Conservation (phyloP, 1,140 invertebrate species). For the Ceratoteleas bidentatus region DNA sequence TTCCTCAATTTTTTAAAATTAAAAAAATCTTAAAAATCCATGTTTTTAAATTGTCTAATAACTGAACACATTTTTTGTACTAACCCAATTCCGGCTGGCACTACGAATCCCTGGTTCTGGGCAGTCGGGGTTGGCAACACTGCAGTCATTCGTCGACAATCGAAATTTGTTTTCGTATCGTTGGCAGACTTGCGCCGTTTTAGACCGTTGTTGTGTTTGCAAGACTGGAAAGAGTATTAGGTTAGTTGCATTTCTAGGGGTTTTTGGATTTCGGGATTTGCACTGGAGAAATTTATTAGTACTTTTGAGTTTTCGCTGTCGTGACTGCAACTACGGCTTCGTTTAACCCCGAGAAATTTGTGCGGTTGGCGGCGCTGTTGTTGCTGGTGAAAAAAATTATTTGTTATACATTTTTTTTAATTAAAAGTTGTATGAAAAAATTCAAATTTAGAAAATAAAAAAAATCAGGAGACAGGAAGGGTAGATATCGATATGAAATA, state of each 20-base stretch:
- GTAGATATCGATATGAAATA: no score
- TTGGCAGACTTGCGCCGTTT: slow-evolving; percentile 36
- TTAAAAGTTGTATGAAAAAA: no score
- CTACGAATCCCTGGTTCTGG: slow-evolving; percentile 16
- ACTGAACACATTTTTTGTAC: no score
- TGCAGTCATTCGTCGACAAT: neutral
- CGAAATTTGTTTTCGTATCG: slow-evolving; percentile 13
- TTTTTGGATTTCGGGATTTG: no score
- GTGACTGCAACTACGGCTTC: slow-evolving; percentile 67
- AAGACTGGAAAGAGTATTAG: slow-evolving; percentile 18
- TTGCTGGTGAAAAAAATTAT: neutral
- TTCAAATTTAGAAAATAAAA: no score
- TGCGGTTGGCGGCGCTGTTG: slow-evolving; percentile 15
- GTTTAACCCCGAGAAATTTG: slow-evolving; percentile 68
- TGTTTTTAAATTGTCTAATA: no score
- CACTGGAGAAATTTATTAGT: neutral
- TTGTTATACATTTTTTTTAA: no score
- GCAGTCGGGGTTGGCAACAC: neutral
- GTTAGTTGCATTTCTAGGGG: neutral
- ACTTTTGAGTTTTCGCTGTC: slow-evolving; percentile 68
- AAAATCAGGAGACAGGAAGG: no score
- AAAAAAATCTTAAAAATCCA: no score
- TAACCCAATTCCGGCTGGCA: slow-evolving; percentile 35
- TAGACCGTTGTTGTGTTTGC: slow-evolving; percentile 14
- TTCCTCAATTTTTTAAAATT: no score